Evolutionary conservation across 2,888 invertebrate species (phyloP).

Genomic region (Clusia tigrina): DNA sequence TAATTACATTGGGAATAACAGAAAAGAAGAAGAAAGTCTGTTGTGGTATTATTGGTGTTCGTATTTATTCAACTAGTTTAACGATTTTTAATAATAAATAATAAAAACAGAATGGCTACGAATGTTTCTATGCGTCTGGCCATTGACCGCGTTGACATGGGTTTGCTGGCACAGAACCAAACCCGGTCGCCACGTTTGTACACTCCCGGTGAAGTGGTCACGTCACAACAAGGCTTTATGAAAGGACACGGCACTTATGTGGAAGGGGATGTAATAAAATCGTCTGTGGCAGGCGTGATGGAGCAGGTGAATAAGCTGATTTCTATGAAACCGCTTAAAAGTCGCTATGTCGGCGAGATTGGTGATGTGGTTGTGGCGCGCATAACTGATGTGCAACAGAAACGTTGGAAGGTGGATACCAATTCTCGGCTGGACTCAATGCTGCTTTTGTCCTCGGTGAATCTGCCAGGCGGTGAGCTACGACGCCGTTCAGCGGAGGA

Average conservation of each 20-base stretch:
- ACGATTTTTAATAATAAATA: background rate
- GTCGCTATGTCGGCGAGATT: conserved; percentile 90
- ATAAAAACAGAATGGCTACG: conserved; percentile 45
- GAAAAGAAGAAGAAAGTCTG: no score
- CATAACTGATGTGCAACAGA: conserved; percentile 92
- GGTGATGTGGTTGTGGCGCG: conserved; percentile 97
- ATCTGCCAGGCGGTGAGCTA: conserved; percentile 97
- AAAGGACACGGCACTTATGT: conserved; percentile 98
- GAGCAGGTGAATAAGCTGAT: conserved; percentile 95
- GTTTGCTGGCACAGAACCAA: conserved; percentile 64
- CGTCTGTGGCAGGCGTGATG: conserved; percentile 94
- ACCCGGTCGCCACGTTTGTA: conserved; percentile 72
- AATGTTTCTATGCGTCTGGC: conserved; percentile 73
- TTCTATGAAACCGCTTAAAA: conserved; percentile 89
- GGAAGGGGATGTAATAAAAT: conserved; percentile 81
- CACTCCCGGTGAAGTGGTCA: conserved; percentile 89
- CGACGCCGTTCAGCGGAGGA: conserved; percentile 92
- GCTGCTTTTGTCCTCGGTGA: conserved; percentile 89
- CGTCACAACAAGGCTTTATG: conserved; percentile 69
- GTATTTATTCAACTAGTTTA: no score
- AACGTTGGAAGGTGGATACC: conserved; percentile 94
- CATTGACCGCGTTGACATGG: conserved; percentile 71
- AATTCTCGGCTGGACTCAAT: conserved; percentile 89
- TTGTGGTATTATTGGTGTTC: no score
- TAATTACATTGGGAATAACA: no score